A percentile compares a stretch with the other conserved stretches of the same genome.
Conservation (phyloP, 1,140 invertebrate genomes). For the Dreissena polymorpha region DNA sequence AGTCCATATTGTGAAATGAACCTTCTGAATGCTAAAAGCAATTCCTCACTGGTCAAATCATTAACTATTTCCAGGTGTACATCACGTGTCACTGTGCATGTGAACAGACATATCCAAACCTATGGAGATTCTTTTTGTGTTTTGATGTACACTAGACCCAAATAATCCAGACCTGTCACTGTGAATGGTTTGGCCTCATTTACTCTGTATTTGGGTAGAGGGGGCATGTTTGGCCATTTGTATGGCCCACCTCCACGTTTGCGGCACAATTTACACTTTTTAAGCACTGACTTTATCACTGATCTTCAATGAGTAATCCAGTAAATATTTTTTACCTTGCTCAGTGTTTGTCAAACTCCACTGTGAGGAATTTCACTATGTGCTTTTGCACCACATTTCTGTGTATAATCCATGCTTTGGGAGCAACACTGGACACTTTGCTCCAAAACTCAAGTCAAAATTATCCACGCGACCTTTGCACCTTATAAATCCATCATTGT, state of each 20-base stretch:
- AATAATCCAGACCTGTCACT: neutral
- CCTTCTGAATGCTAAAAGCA: neutral
- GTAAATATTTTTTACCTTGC: neutral
- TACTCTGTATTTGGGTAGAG: neutral
- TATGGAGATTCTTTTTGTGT: neutral
- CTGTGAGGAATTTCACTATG: slow-evolving; percentile 2
- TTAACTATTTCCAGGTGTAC: slow-evolving; percentile 20
- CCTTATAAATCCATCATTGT: slow-evolving; percentile 1
- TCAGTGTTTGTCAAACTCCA: neutral
- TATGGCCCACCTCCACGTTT: neutral
- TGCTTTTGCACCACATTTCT: neutral
- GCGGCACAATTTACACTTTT: slow-evolving; percentile 1
- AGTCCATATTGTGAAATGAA: slow-evolving; percentile 7
- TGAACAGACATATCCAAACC: slow-evolving; percentile 22
- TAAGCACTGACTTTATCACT: neutral
- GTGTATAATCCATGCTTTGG: slow-evolving; percentile 6
- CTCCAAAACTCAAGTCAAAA: neutral
- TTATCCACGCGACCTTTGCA: slow-evolving; percentile 9
- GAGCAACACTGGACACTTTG: neutral
- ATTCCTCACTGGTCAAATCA: neutral
- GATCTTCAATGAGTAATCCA: slow-evolving; percentile 7
- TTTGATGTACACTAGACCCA: slow-evolving; percentile 15
- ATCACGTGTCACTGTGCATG: slow-evolving; percentile 10
- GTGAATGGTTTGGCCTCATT: slow-evolving; percentile 9
- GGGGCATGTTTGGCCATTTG: neutral